phyloP scores from a whole-genome alignment of 2,113 vertebrate species.

The Mobula hypostoma region DNA sequence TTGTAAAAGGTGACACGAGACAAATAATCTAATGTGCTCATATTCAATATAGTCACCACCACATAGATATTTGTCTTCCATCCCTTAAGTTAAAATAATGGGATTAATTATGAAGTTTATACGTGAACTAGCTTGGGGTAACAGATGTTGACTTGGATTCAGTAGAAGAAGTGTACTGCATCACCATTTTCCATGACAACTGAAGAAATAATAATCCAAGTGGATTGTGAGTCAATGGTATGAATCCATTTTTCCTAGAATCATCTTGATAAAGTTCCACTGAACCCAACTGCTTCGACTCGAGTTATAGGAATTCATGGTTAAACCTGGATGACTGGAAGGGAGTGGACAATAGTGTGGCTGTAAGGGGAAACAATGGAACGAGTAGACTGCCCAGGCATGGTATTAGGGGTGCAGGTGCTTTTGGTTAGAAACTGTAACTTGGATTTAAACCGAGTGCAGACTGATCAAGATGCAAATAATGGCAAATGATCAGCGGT shows the following conservation, averaged over 20 bases:
- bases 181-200: neutral
- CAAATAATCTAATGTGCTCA: neutral
- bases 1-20: neutral
- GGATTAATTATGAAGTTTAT: neutral
- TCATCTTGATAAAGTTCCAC: neutral
- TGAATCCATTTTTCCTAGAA: neutral
- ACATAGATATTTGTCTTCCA: neutral
- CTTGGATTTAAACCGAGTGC: neutral
- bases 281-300: neutral
- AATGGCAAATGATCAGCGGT: neutral
- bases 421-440: neutral
- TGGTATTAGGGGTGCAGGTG: neutral
- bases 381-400: neutral
- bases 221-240: neutral
- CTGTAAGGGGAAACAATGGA: neutral
- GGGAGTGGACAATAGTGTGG: neutral
- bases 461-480: neutral
- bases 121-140: neutral
- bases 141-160: neutral
- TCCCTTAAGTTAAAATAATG: neutral
- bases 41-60: neutral
- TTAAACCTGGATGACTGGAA: neutral
- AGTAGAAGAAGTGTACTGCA: neutral
- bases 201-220: neutral
- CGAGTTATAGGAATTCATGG: neutral